Evolutionary conservation across 1,140 invertebrate genomes (phyloP), one percentile per base, ranked within the genome.

Genomic region (Conus betulinus): DNA sequence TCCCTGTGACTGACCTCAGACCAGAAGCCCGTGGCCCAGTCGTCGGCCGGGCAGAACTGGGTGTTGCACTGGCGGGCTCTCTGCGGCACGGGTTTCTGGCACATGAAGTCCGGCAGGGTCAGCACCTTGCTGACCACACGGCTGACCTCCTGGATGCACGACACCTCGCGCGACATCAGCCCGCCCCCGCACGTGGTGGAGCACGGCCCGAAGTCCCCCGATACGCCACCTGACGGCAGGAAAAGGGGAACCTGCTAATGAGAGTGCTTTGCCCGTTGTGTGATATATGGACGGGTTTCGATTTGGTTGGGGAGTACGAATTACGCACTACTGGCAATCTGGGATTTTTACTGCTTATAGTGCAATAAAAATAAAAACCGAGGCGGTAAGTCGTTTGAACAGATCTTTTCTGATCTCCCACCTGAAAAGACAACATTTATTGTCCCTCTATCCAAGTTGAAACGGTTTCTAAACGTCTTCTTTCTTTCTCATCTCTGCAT

Each of bases 111-210:
- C 11, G 91, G 91, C 76, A 92, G 83, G n/a, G 84, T 79, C 55
- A 92, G 53, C 25, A 92, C 84, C 67, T 78, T 88, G 20, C 97
- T 97, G 92, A 97, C 97, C 15, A 98, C 98, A 91, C 98, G 97
- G 0, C 98, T 98, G 96, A 98, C 97, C 89, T 98, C 96, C 96
- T 99, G 98, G 92, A 98, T 97, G 95, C 99, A 99, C 89, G 97
- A 96, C 57, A 98, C 97, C 91, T 97, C 96, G 89, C 98, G 96
- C n/a, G 96, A 97, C 95, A 98, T 98, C 51, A 97, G 95, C 13
- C 99, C 99, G 20, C 97, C 97, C 0, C 98, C 98, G 94, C 99
- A 99, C 5, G 97, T 96, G 94, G 97, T 97, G 5, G 98, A 98
- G 94, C 99, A 99, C 96, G 97, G 94, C 81, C 97, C 97, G 98